Base-by-base conservation (phyloP, 2,113 vertebrate species). In the Oenanthe melanoleuca region DNA sequence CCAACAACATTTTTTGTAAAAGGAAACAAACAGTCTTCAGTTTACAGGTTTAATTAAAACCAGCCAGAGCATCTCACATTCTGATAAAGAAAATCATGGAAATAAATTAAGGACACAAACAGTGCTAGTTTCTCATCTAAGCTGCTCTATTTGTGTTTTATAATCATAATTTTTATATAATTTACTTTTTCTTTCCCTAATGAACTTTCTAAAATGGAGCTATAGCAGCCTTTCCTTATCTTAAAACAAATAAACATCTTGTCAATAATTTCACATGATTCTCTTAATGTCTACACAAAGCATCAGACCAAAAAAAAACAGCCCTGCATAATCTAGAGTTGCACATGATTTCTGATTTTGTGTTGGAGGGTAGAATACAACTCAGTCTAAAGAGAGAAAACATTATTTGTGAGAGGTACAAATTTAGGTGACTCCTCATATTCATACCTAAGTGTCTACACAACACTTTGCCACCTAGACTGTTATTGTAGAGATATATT, bases 1-100 rank as follows among this genome's bases (percentile, higher is more conserved):
- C 44, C 50, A 84, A 57, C 67, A 80, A 37, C 28, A 17, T 25
- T 86, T 60, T 44, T 65, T 33, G 14, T 11, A 11, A 59, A 80
- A 78, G 26, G 14, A 23, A 84, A n/a, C 23, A 72, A 82, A 38
- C 14, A 45, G 28, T n/a, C 38, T 79, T 71, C 57, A 59, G 57
- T 75, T 86, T 86, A 12, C 61, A 86, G 57, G 82, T 86, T 94
- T 92, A 93, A 96, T 90, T 94, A 93, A 88, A 88, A 75, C 23
- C 70, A 90, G 66, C 21, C 53, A 86, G 24, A 74, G 57, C 74
- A 93, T 80, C 89, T 72, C 75, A 64, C n/a, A 79, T 66, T 89
- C 59, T 71, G 56, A 87, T 88, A 38, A 6, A 75, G 45, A 69
- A 92, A 77, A 82, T n/a, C n/a, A 92, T n/a, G 40, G n/a, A 65